Conservation (phyloP, 2,797 vertebrate genomes). For the Austrolebias charrua region DNA sequence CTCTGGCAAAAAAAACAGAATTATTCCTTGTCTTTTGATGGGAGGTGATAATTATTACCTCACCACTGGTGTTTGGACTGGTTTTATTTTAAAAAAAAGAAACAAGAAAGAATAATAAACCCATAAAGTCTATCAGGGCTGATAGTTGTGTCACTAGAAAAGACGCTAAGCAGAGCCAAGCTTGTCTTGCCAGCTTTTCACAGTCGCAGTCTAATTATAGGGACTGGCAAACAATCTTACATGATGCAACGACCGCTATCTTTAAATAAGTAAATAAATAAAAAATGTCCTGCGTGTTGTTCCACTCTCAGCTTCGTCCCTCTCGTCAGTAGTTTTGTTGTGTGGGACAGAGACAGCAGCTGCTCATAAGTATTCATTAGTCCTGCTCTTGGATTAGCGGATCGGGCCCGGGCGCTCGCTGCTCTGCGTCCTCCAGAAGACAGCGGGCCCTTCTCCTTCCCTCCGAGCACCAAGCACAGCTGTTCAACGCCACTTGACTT, state of each 20-base stretch:
- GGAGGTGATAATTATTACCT: neutral
- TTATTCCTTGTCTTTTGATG: no score
- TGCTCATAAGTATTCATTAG: slow-evolving; percentile 72
- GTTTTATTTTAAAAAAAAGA: slow-evolving; percentile 19
- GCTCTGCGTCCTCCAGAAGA: slow-evolving; percentile 50
- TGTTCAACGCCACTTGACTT: slow-evolving; percentile 74
- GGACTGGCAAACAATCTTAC: slow-evolving; percentile 53
- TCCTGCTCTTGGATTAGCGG: slow-evolving; percentile 56
- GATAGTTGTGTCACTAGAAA: slow-evolving; percentile 36
- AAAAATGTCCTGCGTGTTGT: slow-evolving; percentile 26
- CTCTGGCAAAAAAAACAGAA: no score
- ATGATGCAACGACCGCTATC: slow-evolving; percentile 65
- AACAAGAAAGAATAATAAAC: slow-evolving; percentile 40
- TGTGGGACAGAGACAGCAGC: slow-evolving; percentile 56
- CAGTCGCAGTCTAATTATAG: slow-evolving; percentile 66
- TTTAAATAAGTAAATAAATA: slow-evolving; percentile 2
- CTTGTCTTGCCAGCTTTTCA: slow-evolving; percentile 44
- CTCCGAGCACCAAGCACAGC: slow-evolving; percentile 63
- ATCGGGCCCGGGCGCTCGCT: slow-evolving; percentile 40
- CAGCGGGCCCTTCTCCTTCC: slow-evolving; percentile 49
- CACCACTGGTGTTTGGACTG: slow-evolving; percentile 9
- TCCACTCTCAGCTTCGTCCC: slow-evolving; percentile 22
- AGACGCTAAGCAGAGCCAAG: slow-evolving; percentile 47
- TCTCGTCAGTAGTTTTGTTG: slow-evolving; percentile 36
- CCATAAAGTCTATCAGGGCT: slow-evolving; percentile 10